A percentile compares a stretch with the other conserved stretches of the same genome.
Evolutionary conservation across 2,113 vertebrate species (phyloP).

Genomic region (Mola mola): DNA sequence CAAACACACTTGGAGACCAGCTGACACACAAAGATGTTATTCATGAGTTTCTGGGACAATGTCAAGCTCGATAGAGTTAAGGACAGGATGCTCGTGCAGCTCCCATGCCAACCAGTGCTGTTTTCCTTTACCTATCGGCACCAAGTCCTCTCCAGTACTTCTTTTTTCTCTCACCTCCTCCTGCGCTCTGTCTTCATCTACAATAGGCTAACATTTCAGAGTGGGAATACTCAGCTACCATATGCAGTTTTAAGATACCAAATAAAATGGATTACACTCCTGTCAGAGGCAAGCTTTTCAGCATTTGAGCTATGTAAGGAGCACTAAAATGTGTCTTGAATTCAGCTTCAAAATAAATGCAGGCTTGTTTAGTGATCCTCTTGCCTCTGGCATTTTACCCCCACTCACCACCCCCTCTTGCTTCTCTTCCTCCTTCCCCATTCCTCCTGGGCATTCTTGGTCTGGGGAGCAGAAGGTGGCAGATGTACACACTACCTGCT

Average conservation of each 20-base stretch:
- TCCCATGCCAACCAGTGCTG: slow-evolving; percentile 28
- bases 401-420: slow-evolving; percentile 24
- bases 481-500: slow-evolving; percentile 75
- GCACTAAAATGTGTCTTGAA: slow-evolving; percentile 24
- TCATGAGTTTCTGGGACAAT: slow-evolving; percentile 74
- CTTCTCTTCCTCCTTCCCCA: slow-evolving; percentile 31
- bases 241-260: slow-evolving; percentile 36
- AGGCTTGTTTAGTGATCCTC: slow-evolving; percentile 34
- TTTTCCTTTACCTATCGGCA: slow-evolving; percentile 18
- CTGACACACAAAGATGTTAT: slow-evolving; percentile 67
- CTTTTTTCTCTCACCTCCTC: slow-evolving; percentile 29
- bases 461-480: slow-evolving; percentile 74
- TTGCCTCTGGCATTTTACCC: slow-evolving; percentile 30
- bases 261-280: slow-evolving; percentile 43
- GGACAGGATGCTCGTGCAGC: slow-evolving; percentile 25
- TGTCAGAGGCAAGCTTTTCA: slow-evolving; percentile 17
- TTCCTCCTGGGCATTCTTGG: slow-evolving; percentile 55
- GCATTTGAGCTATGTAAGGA: slow-evolving; percentile 23
- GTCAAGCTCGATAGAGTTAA: slow-evolving; percentile 56
- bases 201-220: slow-evolving; percentile 37
- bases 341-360: slow-evolving; percentile 32
- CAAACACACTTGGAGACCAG: slow-evolving; percentile 38
- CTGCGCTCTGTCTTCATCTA: not conserved
- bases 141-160: slow-evolving; percentile 25
- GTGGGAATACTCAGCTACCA: slow-evolving; percentile 13